phyloP scores from a whole-genome alignment of 1,140 invertebrate species.

The Psilanteris sp. region DNA sequence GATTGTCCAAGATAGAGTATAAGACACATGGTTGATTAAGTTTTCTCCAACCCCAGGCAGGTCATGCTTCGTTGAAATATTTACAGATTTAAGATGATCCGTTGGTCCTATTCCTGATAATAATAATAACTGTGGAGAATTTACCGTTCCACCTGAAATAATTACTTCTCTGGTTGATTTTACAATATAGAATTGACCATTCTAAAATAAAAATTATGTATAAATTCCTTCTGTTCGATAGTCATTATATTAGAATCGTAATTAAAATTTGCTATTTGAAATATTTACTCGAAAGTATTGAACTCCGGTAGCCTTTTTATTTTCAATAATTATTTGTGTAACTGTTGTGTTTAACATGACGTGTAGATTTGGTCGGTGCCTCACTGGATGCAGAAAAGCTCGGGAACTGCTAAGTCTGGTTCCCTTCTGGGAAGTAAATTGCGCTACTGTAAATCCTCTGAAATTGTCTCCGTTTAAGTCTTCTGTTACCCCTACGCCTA shows the following conservation, averaged over 20 bases:
- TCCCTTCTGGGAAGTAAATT: slow-evolving; percentile 82
- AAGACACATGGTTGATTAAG: slow-evolving; percentile 86
- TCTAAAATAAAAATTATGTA: slow-evolving; percentile 41
- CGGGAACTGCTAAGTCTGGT: slow-evolving; percentile 84
- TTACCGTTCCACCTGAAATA: slow-evolving; percentile 82
- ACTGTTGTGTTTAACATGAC: slow-evolving; percentile 85
- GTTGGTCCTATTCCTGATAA: slow-evolving; percentile 86
- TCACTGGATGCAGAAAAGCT: slow-evolving; percentile 83
- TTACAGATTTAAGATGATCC: slow-evolving; percentile 79
- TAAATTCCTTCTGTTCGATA: no score
- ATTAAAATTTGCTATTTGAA: no score
- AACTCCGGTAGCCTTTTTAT: slow-evolving; percentile 82
- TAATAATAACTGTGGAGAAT: slow-evolving; percentile 85
- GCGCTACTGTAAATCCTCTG: slow-evolving; percentile 79
- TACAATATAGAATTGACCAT: slow-evolving; percentile 47
- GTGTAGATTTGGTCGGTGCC: slow-evolving; percentile 85
- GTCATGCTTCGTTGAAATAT: slow-evolving; percentile 81
- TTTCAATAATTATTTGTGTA: slow-evolving; percentile 83
- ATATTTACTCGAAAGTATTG: slow-evolving; percentile 77
- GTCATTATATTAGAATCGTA: no score
- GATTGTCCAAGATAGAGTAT: slow-evolving; percentile 77
- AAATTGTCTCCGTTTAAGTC: slow-evolving; percentile 81
- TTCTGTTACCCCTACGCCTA: slow-evolving; percentile 80
- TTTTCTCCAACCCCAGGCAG: slow-evolving; percentile 89
- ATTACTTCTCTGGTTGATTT: slow-evolving; percentile 77